Evolutionary conservation across 2,113 vertebrate species (phyloP), one percentile per base, ranked within the genome.

Genomic region (Athene cunicularia): DNA sequence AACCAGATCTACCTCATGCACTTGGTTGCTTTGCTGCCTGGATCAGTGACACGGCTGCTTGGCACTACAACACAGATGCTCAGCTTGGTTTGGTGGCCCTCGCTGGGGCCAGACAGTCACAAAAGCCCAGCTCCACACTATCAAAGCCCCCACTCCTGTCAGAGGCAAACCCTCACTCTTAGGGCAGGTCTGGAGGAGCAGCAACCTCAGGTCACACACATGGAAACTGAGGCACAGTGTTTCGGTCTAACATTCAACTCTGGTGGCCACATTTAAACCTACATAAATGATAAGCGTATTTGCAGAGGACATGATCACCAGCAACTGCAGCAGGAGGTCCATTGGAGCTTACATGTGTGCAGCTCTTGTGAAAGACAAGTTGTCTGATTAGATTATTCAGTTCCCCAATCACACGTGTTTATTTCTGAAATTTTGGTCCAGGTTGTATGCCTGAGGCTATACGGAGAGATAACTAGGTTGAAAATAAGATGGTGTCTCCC

Each of bases 281-380:
- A 12, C 18, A 20, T 47, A 82, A 92, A n/a, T 28, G 4, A 39
- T 30, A 39, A 32, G 17, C 14, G 50, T 41, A 8, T 72, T 85
- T 81, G 56, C 72, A 83, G 70, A 75, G 64, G 30, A 41, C 12
- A 3, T 6, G 14, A 18, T 55, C 47, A 68, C 21, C 60, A 67
- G 27, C 60, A 82, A 6, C 23, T 81, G 43, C 22, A 27, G 56
- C 60, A 63, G 60, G 73, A 81, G 47, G 33, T 55, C 37, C 14
- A 22, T 1, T 64, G 50, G 50, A 70, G 52, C 5, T 80, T 49
- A 37, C 0, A 0, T 45, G 60, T 47, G 21, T 6, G 5, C 33
- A 63, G n/a, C 32, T 77, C 33, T 76, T 73, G 14, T 71, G 64
- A 67, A 85, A 91, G 94, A 7, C 41, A 63, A 14, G 28, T 67